A percentile compares a stretch with the other conserved stretches of the same genome.
Evolutionary conservation across 2,888 invertebrate genomes (phyloP).

Genomic region (Dioctria linearis): DNA sequence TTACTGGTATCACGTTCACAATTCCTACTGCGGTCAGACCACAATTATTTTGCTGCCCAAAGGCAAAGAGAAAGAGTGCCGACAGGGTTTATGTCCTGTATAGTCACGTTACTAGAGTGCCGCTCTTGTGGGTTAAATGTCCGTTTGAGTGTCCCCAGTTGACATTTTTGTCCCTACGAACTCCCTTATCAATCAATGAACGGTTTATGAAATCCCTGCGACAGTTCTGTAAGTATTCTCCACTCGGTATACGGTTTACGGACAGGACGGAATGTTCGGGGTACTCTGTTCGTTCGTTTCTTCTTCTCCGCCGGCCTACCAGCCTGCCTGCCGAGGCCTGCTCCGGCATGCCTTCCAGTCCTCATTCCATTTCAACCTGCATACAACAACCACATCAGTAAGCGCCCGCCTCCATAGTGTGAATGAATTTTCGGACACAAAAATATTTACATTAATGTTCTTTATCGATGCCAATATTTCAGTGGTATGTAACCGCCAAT

Average conservation of each 20-base stretch:
- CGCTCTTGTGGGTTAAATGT: constrained; percentile 37
- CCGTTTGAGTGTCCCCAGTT: constrained; percentile 42
- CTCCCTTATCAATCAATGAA: constrained; percentile 39
- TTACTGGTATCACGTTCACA: constrained; percentile 34
- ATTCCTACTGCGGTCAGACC: constrained; percentile 22
- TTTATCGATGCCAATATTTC: constrained; percentile 38
- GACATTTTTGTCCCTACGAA: constrained; percentile 25
- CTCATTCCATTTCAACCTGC: no score
- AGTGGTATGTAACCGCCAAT: constrained; percentile 36
- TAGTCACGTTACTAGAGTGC: constrained; percentile 26
- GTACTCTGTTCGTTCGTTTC: no score
- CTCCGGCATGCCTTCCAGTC: no score
- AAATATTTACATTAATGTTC: constrained; percentile 43
- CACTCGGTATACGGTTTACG: no score
- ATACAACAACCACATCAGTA: no score
- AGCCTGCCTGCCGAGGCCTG: no score
- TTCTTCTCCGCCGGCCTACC: no score
- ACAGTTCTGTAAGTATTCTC: background rate
- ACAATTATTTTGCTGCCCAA: constrained; percentile 30
- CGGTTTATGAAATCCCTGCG: constrained; percentile 26
- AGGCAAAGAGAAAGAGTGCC: background rate
- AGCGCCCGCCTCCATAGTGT: background rate
- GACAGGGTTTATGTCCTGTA: constrained; percentile 36
- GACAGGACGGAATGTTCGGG: no score
- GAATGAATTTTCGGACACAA: constrained; percentile 1